These are phyloP conservation scores for Brenthis daphne DNA, from an alignment of 2,888 invertebrate genomes.

Conservation along the genomic window DNA sequence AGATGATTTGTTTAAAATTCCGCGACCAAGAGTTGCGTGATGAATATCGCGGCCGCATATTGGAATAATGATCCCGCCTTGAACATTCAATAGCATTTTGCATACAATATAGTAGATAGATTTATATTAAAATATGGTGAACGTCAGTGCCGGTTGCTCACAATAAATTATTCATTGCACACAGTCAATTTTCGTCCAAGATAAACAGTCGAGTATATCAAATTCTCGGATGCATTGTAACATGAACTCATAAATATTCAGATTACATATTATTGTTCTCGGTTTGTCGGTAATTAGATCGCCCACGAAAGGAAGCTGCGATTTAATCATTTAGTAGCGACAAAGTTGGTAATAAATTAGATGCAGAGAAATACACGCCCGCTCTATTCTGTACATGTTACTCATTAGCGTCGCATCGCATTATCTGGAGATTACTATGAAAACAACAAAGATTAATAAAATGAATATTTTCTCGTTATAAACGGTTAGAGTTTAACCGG, in stretches of 20 bases:
- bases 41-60: conserved; percentile 79
- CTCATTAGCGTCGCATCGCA: conserved; percentile 54
- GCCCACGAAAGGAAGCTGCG: conserved; percentile 73
- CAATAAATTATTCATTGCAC: conserved; percentile 80
- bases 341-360: conserved; percentile 71
- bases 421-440: conserved; percentile 36
- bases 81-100: conserved; percentile 82
- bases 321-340: conserved; percentile 71
- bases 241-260: conserved; percentile 74
- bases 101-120: conserved; percentile 82
- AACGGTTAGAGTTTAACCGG: not conserved
- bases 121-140: conserved; percentile 81
- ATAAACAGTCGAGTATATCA: conserved; percentile 73
- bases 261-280: conserved; percentile 78
- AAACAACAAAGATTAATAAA: conserved; percentile 31
- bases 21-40: conserved; percentile 69
- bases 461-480: conserved; percentile 27
- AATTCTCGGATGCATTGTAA: conserved; percentile 65
- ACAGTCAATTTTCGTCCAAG: conserved; percentile 77
- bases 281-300: conserved; percentile 80
- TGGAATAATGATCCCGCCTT: conserved; percentile 80
- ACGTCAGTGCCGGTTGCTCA: conserved; percentile 77
- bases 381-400: conserved; percentile 51
- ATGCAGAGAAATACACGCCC: conserved; percentile 49
- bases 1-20: conserved; percentile 82